Evolutionary conservation across 2,888 invertebrate species (phyloP), one percentile per base, ranked within the genome.

Genomic region (Leptopterna dolabrata): DNA sequence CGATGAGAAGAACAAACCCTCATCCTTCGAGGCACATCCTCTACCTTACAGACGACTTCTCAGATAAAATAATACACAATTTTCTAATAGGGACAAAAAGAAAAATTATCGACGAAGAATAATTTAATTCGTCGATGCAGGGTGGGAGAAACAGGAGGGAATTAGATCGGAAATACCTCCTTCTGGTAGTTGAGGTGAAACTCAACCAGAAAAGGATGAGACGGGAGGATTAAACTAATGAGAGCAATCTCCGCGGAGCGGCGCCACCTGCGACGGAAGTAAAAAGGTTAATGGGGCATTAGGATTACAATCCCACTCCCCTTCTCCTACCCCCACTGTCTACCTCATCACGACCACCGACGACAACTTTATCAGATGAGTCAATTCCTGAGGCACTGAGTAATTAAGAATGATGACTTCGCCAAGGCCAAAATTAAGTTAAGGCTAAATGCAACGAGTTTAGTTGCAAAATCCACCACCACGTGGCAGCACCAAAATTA

Each of bases 201-300:
- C 63, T 9, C n/a, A 24, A 27, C 63, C 27, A 27, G 63, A 63
- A 63, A 63, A 63, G 29, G 29, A 36, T 9, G 71, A 36, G 73
- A 41, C 36, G 73, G 73, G 30, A 41, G 73, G 30, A 36, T 73
- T 73, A 73, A 73, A 41, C 81, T 81, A 51, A 81, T 81, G 81
- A 55, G 81, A 81, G 81, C 81, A 81, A 81, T 81, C 81, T 81
- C 47, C 30, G 29, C 55, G 81, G 47, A 81, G 81, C 24, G 30
- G 81, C 81, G 51, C 81, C 30, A 51, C 81, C 81, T 51, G 81
- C 47, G 29, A 81, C 51, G 81, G 81, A 81, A 81, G 55, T 55
- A 81, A 81, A 81, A 81, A 81, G 81, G 81, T 81, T 81, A 81
- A 81, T 81, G 81, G 81, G 81, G 81, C 81, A 81, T 81, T 81